These are phyloP conservation scores for Chrosomus eos DNA, from an alignment of 2,797 vertebrate species.

Conservation along the genomic window DNA sequence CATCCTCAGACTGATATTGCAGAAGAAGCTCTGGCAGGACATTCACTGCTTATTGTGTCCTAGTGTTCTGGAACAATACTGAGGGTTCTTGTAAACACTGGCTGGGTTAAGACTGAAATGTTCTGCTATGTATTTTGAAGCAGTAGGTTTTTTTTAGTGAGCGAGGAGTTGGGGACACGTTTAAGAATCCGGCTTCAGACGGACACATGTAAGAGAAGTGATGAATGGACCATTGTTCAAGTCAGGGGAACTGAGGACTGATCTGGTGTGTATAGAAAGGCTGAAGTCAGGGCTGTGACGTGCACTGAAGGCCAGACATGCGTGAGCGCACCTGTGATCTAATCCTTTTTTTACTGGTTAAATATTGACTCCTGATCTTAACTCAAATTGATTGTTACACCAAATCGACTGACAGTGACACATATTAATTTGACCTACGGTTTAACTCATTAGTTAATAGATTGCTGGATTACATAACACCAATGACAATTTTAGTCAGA, in stretches of 20 bases:
- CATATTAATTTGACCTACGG: neutral
- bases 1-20: slow-evolving; percentile 12
- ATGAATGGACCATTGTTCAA: slow-evolving; percentile 57
- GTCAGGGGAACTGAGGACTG: slow-evolving; percentile 18
- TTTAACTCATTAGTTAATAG: neutral
- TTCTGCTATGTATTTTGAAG: neutral
- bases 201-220: neutral
- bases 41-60: slow-evolving; percentile 3
- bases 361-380: slow-evolving; percentile 68
- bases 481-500: neutral
- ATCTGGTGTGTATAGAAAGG: slow-evolving; percentile 26
- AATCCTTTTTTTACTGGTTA: slow-evolving; percentile 65
- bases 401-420: neutral
- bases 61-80: slow-evolving; percentile 1
- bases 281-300: slow-evolving; percentile 24
- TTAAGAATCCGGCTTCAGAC: slow-evolving; percentile 15
- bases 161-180: neutral
- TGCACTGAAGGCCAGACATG: neutral
- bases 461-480: neutral
- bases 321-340: slow-evolving; percentile 53
- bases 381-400: slow-evolving; percentile 43
- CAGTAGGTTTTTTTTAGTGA: too few species aligned
- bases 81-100: slow-evolving; percentile 3
- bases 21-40: slow-evolving; percentile 20
- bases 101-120: neutral